Conservation (phyloP, 2,797 vertebrate genomes). For the Macrochelys suwanniensis region DNA sequence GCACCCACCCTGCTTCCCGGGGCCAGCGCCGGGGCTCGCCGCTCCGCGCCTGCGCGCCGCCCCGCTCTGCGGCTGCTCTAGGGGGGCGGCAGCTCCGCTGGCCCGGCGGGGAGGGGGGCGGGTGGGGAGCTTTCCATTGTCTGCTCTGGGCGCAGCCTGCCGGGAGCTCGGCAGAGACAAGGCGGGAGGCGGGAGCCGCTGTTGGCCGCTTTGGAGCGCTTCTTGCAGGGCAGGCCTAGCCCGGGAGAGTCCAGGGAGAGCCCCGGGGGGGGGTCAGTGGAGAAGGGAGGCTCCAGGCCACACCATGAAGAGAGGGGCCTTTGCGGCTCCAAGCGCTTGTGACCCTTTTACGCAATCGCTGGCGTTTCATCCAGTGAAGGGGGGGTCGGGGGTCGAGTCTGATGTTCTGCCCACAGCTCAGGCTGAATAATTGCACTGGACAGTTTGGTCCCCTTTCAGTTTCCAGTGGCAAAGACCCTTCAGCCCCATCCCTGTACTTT, state of each 20-base stretch:
- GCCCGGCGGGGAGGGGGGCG: too few species aligned
- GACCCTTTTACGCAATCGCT: too few species aligned
- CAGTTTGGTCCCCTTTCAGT: neutral
- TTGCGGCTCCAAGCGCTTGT: too few species aligned
- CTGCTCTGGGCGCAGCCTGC: neutral
- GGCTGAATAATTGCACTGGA: too few species aligned
- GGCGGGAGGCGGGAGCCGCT: neutral
- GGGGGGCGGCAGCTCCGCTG: too few species aligned
- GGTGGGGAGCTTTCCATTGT: neutral
- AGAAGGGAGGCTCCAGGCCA: neutral
- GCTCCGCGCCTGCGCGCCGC: too few species aligned
- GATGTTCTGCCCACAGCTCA: too few species aligned
- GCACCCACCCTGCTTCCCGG: neutral
- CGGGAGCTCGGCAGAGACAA: neutral
- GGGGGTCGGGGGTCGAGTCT: too few species aligned
- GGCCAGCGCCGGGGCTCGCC: neutral
- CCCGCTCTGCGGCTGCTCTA: too few species aligned
- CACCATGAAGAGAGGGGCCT: neutral
- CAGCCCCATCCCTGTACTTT: neutral
- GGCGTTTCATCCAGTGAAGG: too few species aligned
- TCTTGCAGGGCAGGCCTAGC: neutral
- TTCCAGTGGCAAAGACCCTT: neutral
- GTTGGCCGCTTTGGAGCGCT: neutral
- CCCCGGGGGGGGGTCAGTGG: neutral
- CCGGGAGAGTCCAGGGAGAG: neutral